Evolutionary conservation across 1,140 invertebrate genomes (phyloP).

Genomic region (Solenopsis fugax): DNA sequence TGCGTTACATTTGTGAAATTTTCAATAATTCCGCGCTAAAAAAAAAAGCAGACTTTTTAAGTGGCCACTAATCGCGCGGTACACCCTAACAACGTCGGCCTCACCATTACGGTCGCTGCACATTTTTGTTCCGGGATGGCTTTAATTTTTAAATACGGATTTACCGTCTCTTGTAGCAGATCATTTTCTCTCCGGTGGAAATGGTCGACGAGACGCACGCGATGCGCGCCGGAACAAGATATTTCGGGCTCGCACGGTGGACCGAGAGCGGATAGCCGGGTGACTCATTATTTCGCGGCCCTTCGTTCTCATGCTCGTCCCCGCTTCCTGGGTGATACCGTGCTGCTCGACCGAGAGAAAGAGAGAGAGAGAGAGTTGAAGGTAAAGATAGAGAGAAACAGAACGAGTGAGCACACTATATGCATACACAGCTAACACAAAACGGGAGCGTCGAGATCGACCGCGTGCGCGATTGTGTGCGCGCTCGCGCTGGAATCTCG

Average conservation of each 20-base stretch:
- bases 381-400: background rate
- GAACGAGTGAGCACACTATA: constrained; percentile 3
- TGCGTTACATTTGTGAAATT: background rate
- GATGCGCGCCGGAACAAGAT: constrained; percentile 74
- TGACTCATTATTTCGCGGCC: constrained; percentile 84
- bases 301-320: constrained; percentile 77
- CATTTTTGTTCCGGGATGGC: constrained; percentile 33
- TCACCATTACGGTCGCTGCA: constrained; percentile 8
- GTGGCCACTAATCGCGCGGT: constrained; percentile 8
- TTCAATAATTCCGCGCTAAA: constrained; percentile 1
- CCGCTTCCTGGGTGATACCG: constrained; percentile 56
- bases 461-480: constrained; percentile 47
- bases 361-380: background rate
- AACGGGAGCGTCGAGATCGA: constrained; percentile 67
- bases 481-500: constrained; percentile 69
- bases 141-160: constrained; percentile 53
- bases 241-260: constrained; percentile 77
- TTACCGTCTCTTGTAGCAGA: constrained; percentile 25
- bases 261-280: constrained; percentile 73
- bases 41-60: constrained; percentile 11
- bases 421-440: constrained; percentile 55
- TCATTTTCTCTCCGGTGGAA: constrained; percentile 56
- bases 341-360: constrained; percentile 23
- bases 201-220: constrained; percentile 52
- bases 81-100: background rate